Percentiles rank a stretch among this genome's conserved stretches.
Evolutionary conservation across 1,140 invertebrate species (phyloP).

Genomic region (Manduca sexta): DNA sequence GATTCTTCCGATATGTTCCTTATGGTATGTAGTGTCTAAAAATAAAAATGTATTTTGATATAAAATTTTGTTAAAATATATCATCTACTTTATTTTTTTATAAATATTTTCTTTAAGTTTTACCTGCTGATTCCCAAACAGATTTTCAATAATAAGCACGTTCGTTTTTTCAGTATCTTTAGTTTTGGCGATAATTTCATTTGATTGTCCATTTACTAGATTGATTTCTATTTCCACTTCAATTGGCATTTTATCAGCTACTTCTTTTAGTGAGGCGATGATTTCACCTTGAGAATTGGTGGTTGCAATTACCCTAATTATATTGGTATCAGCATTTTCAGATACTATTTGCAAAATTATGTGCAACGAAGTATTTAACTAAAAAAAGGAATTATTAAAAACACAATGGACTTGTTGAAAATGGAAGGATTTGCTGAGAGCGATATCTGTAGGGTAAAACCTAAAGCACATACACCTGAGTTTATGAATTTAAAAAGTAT

Average conservation of each 20-base stretch:
- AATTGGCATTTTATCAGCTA: slow-evolving; percentile 3
- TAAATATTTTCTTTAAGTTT: too few species aligned
- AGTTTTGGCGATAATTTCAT: not conserved
- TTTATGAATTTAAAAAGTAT: too few species aligned
- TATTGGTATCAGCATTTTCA: slow-evolving; percentile 9
- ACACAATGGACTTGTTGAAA: too few species aligned
- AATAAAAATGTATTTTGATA: too few species aligned
- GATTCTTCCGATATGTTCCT: slow-evolving; percentile 4
- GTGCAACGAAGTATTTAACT: slow-evolving; percentile 17
- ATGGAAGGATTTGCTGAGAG: too few species aligned
- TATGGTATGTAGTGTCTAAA: slow-evolving; percentile 17
- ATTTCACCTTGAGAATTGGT: not conserved
- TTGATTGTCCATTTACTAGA: slow-evolving; percentile 3
- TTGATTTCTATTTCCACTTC: slow-evolving; percentile 5
- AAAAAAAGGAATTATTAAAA: slow-evolving; percentile 1
- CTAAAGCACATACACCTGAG: too few species aligned
- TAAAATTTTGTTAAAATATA: too few species aligned
- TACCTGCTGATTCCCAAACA: too few species aligned
- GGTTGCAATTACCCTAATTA: slow-evolving; percentile 9
- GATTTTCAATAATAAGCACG: too few species aligned
- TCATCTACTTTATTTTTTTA: too few species aligned
- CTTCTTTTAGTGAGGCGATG: not conserved
- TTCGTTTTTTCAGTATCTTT: not conserved
- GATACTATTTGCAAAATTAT: slow-evolving; percentile 21
- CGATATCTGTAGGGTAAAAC: too few species aligned